Evolutionary conservation across 2,797 vertebrate species (phyloP).

Genomic region (Nannoperca obscura): DNA sequence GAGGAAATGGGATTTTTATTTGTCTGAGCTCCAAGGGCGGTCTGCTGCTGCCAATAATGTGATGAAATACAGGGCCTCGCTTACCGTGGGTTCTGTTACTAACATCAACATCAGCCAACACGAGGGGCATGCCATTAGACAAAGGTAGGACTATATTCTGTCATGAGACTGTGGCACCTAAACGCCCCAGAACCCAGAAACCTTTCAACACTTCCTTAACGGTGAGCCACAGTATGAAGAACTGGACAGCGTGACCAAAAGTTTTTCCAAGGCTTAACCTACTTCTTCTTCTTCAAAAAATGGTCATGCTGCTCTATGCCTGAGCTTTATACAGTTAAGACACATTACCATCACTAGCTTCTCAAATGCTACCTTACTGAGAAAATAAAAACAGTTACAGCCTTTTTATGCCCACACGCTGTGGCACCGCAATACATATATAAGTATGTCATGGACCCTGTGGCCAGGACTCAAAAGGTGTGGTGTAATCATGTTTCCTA

Average conservation of each 20-base stretch:
- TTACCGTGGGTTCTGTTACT: slow-evolving; percentile 26
- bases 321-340: slow-evolving; percentile 24
- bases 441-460: slow-evolving; percentile 2
- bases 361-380: slow-evolving; percentile 24
- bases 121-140: slow-evolving; percentile 32
- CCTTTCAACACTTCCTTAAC: slow-evolving; percentile 38
- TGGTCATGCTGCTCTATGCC: slow-evolving; percentile 17
- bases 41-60: slow-evolving; percentile 57
- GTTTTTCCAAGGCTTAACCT: slow-evolving; percentile 37
- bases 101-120: slow-evolving; percentile 42
- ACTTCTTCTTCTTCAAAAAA: slow-evolving; percentile 31
- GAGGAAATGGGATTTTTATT: slow-evolving; percentile 79
- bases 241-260: slow-evolving; percentile 37
- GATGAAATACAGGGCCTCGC: slow-evolving; percentile 33
- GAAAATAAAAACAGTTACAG: slow-evolving; percentile 11
- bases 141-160: slow-evolving; percentile 30
- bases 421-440: not conserved
- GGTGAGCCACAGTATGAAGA: slow-evolving; percentile 12
- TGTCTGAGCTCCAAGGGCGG: slow-evolving; percentile 59
- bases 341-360: not conserved
- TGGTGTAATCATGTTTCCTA: slow-evolving; percentile 40
- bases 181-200: slow-evolving; percentile 17
- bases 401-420: not conserved
- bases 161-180: slow-evolving; percentile 14
- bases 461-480: not conserved